These are phyloP conservation scores for Abrostola tripartita DNA, from an alignment of 2,888 invertebrate species.

Conservation along the genomic window DNA sequence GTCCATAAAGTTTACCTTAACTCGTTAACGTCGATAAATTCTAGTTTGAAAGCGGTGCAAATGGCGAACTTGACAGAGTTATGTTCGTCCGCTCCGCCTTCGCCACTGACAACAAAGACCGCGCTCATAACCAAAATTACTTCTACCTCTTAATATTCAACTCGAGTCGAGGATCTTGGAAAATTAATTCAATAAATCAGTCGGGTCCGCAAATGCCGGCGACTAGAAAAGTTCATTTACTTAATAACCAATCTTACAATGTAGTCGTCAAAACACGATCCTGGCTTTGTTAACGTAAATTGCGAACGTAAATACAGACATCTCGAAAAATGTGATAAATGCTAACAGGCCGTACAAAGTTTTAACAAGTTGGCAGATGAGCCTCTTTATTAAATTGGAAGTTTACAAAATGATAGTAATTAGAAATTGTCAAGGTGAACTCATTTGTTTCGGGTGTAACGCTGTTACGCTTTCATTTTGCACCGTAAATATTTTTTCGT, in stretches of 20 bases:
- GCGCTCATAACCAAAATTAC: constrained; percentile 80
- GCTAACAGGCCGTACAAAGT: constrained; percentile 40
- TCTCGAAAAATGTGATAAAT: constrained; percentile 61
- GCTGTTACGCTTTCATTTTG: constrained; percentile 61
- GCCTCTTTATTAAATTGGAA: constrained; percentile 57
- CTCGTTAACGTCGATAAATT: constrained; percentile 68
- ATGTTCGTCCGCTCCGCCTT: constrained; percentile 66
- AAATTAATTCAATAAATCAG: constrained; percentile 86
- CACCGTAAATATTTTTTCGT: constrained; percentile 61
- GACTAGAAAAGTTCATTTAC: constrained; percentile 73
- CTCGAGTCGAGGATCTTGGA: constrained; percentile 76
- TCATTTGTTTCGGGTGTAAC: constrained; percentile 60
- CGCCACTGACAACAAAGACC: constrained; percentile 77
- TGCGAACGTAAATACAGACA: constrained; percentile 56
- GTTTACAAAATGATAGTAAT: constrained; percentile 61
- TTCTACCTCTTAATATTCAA: constrained; percentile 82
- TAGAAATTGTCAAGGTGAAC: constrained; percentile 62
- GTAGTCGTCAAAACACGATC: constrained; percentile 66
- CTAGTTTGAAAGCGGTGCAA: constrained; percentile 64
- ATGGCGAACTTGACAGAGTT: constrained; percentile 69
- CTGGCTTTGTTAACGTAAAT: constrained; percentile 64
- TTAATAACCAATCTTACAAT: constrained; percentile 70
- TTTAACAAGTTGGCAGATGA: constrained; percentile 40
- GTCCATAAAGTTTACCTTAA: constrained; percentile 57
- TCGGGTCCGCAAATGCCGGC: constrained; percentile 72